These are phyloP conservation scores for Nicator chloris DNA, from an alignment of 2,113 vertebrate species.

Conservation along the genomic window DNA sequence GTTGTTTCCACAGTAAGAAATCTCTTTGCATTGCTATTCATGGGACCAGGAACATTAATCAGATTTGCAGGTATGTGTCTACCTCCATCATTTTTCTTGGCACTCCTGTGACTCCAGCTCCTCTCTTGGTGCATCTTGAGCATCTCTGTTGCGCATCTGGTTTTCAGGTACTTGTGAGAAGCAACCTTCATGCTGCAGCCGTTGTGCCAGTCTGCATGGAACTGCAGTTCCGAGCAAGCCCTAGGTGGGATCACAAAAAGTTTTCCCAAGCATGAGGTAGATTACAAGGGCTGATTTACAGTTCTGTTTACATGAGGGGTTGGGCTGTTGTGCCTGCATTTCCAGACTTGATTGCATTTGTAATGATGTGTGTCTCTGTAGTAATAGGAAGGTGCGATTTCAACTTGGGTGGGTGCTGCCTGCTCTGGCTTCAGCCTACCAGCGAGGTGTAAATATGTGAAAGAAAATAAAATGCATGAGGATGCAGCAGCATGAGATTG, in stretches of 20 bases:
- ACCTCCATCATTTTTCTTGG: neutral
- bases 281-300: neutral
- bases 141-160: neutral
- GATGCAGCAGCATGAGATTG: neutral
- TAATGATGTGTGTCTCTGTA: neutral
- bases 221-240: neutral
- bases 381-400: neutral
- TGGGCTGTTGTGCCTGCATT: neutral
- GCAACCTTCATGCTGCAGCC: neutral
- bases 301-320: neutral
- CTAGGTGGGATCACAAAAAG: neutral
- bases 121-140: neutral
- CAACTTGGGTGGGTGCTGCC: fast-evolving
- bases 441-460: neutral
- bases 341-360: neutral
- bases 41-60: neutral
- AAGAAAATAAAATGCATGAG: neutral
- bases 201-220: neutral
- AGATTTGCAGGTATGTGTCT: neutral
- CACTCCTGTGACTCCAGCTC: neutral
- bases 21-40: neutral
- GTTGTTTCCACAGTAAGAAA: neutral
- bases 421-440: neutral
- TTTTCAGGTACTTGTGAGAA: neutral
- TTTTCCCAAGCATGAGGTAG: neutral